Percentiles rank a stretch among this genome's conserved stretches.
These are phyloP conservation scores for Lasioglossum lativentre DNA, from an alignment of 2,888 invertebrate species.

Conservation along the genomic window DNA sequence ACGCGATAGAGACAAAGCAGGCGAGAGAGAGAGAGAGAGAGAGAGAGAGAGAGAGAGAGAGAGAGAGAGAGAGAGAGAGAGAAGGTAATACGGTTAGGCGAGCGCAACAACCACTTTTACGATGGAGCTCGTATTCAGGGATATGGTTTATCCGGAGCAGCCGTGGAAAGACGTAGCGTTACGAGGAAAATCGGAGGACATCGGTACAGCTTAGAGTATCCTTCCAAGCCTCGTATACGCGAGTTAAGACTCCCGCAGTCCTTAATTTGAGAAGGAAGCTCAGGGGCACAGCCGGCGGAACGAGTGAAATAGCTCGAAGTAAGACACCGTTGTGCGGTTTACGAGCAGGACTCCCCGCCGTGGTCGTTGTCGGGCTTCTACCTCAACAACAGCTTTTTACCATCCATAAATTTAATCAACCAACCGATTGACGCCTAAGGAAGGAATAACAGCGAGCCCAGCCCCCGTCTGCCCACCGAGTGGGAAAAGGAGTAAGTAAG, in stretches of 20 bases:
- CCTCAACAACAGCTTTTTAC: constrained; percentile 55
- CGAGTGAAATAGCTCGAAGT: constrained; percentile 26
- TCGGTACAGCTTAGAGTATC: constrained; percentile 20
- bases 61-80: constrained; percentile 17
- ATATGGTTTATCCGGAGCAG: constrained; percentile 56
- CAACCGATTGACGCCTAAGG: constrained; percentile 70
- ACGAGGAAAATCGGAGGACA: constrained; percentile 63
- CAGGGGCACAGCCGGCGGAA: constrained; percentile 8
- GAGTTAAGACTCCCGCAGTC: constrained; percentile 57
- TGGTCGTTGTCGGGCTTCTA: constrained; percentile 27
- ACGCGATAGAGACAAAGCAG: constrained; percentile 13
- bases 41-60: constrained; percentile 36
- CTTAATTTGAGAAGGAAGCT: constrained; percentile 61
- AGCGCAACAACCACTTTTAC: constrained; percentile 70
- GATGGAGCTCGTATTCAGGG: constrained; percentile 61
- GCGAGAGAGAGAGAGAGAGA: constrained; percentile 33
- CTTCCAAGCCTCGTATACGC: constrained; percentile 40
- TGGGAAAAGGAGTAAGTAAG: constrained; percentile 14
- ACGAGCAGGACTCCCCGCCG: constrained; percentile 48
- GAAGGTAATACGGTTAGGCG: constrained; percentile 61
- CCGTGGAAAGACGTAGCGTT: constrained; percentile 42
- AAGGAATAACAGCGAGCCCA: constrained; percentile 18
- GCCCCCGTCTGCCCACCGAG: too few relatives aligned
- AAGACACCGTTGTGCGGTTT: constrained; percentile 50
- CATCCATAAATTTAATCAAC: constrained; percentile 73